Conservation (phyloP, 2,888 invertebrate genomes). For the Cataglyphis livida region DNA sequence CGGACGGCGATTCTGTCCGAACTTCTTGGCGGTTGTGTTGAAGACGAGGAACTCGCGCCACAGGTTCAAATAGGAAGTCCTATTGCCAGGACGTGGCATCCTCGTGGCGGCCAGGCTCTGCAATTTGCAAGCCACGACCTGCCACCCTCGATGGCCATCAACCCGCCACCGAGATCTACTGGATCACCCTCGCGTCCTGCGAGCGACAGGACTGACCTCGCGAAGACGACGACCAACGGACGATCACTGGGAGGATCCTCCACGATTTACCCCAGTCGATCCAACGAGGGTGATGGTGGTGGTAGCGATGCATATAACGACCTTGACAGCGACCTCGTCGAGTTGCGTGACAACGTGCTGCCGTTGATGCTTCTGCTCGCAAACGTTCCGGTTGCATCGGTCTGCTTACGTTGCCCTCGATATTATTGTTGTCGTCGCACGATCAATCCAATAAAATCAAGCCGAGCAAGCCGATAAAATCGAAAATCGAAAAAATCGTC, state of each 20-base stretch:
- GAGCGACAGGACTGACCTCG: slow-evolving; percentile 28
- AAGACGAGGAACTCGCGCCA: slow-evolving; percentile 78
- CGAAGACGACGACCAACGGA: neutral
- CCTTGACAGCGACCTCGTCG: slow-evolving; percentile 67
- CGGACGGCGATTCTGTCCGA: slow-evolving; percentile 19
- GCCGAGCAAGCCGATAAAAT: neutral
- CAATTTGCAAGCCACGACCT: slow-evolving; percentile 50
- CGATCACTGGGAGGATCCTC: slow-evolving; percentile 11
- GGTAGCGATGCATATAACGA: slow-evolving; percentile 37
- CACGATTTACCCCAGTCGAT: slow-evolving; percentile 48
- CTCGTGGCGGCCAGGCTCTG: slow-evolving; percentile 45
- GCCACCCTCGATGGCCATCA: slow-evolving; percentile 47
- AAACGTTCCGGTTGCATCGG: slow-evolving; percentile 32
- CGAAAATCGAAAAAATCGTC: neutral
- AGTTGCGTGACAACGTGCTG: slow-evolving; percentile 62
- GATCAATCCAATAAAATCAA: neutral
- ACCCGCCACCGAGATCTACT: slow-evolving; percentile 50
- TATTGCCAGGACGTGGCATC: slow-evolving; percentile 74
- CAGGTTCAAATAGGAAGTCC: slow-evolving; percentile 77
- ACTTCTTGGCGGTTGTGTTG: slow-evolving; percentile 52
- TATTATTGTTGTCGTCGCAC: neutral
- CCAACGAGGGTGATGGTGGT: slow-evolving; percentile 33
- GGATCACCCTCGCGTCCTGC: neutral
- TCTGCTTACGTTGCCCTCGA: slow-evolving; percentile 15
- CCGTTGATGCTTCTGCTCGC: slow-evolving; percentile 30